Percentiles rank a stretch among this genome's conserved stretches.
phyloP scores from a whole-genome alignment of 1,140 invertebrate genomes.

The Pristionchus pacificus region DNA sequence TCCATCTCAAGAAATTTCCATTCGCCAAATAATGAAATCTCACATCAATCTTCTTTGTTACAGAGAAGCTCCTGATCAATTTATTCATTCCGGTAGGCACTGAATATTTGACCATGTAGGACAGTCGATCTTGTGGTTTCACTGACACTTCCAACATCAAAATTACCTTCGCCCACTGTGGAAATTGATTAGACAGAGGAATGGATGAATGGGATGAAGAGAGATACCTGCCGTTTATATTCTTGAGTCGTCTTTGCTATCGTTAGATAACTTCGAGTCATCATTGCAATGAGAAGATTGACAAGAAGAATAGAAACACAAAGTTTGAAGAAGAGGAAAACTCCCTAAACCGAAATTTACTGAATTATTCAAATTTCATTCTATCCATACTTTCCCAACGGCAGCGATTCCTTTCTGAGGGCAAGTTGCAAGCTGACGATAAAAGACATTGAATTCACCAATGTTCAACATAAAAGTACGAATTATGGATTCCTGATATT shows the following conservation, averaged over 20 bases:
- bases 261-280: constrained; percentile 94
- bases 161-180: constrained; percentile 90
- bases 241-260: constrained; percentile 94
- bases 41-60: neutral
- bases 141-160: constrained; percentile 91
- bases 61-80: constrained; percentile 18
- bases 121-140: constrained; percentile 74
- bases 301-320: constrained; percentile 89
- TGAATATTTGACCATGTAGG: constrained; percentile 83
- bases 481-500: constrained; percentile 78
- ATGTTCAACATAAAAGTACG: constrained; percentile 96
- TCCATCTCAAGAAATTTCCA: too few species aligned
- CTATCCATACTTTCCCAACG: constrained; percentile 32
- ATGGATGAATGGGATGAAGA: neutral
- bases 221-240: constrained; percentile 84
- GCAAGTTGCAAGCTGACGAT: constrained; percentile 71
- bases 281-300: constrained; percentile 99
- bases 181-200: constrained; percentile 30
- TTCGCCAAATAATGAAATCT: too few species aligned
- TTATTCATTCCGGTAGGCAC: constrained; percentile 85
- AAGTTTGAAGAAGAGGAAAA: constrained; percentile 92
- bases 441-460: constrained; percentile 90
- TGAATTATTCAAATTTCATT: neutral
- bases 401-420: constrained; percentile 32
- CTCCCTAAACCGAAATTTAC: constrained; percentile 63